These are phyloP conservation scores for Synergus itoensis DNA, from an alignment of 2,888 invertebrate species.

Conservation along the genomic window DNA sequence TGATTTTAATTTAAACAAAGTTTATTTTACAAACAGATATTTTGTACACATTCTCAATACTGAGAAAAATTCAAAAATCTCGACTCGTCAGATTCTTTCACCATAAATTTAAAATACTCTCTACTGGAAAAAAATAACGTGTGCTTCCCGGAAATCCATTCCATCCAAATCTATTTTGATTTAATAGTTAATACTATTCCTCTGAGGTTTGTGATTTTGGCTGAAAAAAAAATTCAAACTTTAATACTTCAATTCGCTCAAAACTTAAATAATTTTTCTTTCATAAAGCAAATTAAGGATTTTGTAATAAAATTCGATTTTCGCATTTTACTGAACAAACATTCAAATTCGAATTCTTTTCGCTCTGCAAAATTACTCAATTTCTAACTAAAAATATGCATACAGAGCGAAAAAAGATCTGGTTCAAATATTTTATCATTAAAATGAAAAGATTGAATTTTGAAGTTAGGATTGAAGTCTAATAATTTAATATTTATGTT, in stretches of 20 bases:
- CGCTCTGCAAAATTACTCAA: too few relatives aligned
- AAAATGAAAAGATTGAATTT: too few relatives aligned
- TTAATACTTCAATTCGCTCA: not conserved
- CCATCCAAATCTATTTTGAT: slow-evolving; percentile 13
- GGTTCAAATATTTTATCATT: too few relatives aligned
- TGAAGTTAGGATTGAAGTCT: not conserved
- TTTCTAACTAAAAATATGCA: too few relatives aligned
- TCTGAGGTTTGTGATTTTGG: slow-evolving; percentile 69
- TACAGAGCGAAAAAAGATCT: too few relatives aligned
- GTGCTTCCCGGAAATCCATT: slow-evolving; percentile 37
- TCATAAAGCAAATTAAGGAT: too few relatives aligned
- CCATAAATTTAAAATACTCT: slow-evolving; percentile 12
- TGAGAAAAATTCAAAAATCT: slow-evolving; percentile 53
- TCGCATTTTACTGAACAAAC: too few relatives aligned
- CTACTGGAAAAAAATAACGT: slow-evolving; percentile 57
- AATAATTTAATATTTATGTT: not conserved
- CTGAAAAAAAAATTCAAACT: slow-evolving; percentile 60
- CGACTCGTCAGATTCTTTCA: slow-evolving; percentile 21
- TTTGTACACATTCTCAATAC: slow-evolving; percentile 45
- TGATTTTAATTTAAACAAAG: slow-evolving; percentile 32
- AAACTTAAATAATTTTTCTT: not conserved
- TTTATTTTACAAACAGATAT: slow-evolving; percentile 44
- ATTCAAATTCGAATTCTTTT: too few relatives aligned
- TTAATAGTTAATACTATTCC: slow-evolving; percentile 57
- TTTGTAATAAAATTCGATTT: too few relatives aligned